Evolutionary conservation across 2,797 vertebrate genomes (phyloP).

Genomic region (Furcifer pardalis): DNA sequence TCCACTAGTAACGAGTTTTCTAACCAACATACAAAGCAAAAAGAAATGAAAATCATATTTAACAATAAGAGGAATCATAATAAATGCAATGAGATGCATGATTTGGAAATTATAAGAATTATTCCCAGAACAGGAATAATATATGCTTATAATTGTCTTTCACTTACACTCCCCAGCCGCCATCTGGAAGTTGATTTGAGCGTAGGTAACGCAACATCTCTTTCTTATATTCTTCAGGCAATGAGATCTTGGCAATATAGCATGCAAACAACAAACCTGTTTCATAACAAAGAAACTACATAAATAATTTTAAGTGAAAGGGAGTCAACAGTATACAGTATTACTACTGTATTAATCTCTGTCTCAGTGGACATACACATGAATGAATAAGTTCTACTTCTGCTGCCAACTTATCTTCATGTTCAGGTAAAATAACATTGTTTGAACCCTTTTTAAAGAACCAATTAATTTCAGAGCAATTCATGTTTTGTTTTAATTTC

Average conservation of each 20-base stretch:
- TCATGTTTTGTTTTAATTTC: too few relatives aligned
- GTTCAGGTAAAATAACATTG: neutral
- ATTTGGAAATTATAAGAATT: slow-evolving; percentile 3
- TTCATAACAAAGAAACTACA: neutral
- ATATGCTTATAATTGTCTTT: neutral
- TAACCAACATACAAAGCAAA: neutral
- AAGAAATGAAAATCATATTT: neutral
- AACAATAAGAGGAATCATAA: neutral
- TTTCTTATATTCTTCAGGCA: slow-evolving; percentile 80
- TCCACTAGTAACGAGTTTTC: too few relatives aligned
- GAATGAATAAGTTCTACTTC: too few relatives aligned
- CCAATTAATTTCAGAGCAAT: too few relatives aligned
- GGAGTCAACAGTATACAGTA: too few relatives aligned
- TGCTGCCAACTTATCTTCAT: neutral
- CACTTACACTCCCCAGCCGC: slow-evolving; percentile 97
- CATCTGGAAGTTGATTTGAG: slow-evolving; percentile 91
- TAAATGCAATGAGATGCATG: neutral
- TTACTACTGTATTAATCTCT: too few relatives aligned
- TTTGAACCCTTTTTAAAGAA: neutral
- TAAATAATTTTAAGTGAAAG: neutral
- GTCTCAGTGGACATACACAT: too few relatives aligned
- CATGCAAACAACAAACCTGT: slow-evolving; percentile 90
- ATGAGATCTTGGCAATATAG: slow-evolving; percentile 80
- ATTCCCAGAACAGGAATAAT: neutral
- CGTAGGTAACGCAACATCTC: slow-evolving; percentile 91